Base-by-base conservation (phyloP, 2,888 invertebrate genomes). In the Phyto melanocephala region DNA sequence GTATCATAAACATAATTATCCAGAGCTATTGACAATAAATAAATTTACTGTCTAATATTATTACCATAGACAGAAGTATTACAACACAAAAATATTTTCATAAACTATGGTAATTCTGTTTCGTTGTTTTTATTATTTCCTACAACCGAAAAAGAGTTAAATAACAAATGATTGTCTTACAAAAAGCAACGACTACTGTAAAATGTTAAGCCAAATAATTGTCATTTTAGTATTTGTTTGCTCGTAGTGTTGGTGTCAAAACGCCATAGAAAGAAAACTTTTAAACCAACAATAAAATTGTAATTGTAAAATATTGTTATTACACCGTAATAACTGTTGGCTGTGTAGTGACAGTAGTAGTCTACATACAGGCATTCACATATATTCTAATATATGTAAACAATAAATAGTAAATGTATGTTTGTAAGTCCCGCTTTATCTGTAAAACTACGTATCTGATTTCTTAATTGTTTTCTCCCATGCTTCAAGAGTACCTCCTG, bases 221-320 rank as follows among this genome's bases (percentile, higher is more conserved):
- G 70, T 47, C 58, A 35, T 68, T 77, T 52, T 22, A 35, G 40
- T 35, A 42, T 71, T 50, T 63, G 5, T 68, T 76, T 60, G 40
- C 6, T 28, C 28, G 28, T 28, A 5, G 28, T 28, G 28, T 68
- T 68, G 50, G 67, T 60, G 68, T 77, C 58, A 47, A 76, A 67
- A 60, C 47, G 35, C 56, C 52, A 70, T 28, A 63, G n/a, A 45
- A 45, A 28, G 60, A 68, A 68, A 58, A 58, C 35, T 33, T 24
- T 35, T 45, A 70, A 60, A 15, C 22, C 52, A 52, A 42, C 52
- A 71, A 70, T 70, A 56, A 56, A 70, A 74, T 54, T 24, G 63
- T 75, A 72, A 72, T 72, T 72, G 72, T 62, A 72, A 72, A 72
- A 52, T 72, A 72, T 62, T 62, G 42, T 72, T 72, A 54, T 54